Conservation (phyloP, 2,888 invertebrate species). For the Theodoxus fluviatilis region DNA sequence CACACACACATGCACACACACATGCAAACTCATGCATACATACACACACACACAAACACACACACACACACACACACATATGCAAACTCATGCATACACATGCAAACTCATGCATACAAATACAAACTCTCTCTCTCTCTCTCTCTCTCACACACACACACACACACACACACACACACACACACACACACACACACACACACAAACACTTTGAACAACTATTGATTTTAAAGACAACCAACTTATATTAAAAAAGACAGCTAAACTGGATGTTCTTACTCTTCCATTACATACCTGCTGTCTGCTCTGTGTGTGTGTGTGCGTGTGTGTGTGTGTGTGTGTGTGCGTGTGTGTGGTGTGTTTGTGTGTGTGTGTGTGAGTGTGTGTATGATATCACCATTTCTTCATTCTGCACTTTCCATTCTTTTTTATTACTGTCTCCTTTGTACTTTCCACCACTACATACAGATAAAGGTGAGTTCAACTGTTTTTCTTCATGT, state of each 20-base stretch:
- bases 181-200: not conserved
- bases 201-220: not conserved
- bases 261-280: no score
- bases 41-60: not conserved
- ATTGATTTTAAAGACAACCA: not conserved
- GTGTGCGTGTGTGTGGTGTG: no score
- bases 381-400: no score
- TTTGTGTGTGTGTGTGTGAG: no score
- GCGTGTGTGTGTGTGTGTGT: no score
- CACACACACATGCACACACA: conserved; percentile 12
- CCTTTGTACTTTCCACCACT: no score
- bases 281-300: no score
- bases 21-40: not conserved
- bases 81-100: conserved; percentile 1
- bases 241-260: not conserved
- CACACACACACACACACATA: not conserved
- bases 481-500: no score
- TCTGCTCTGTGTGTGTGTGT: no score
- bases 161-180: conserved; percentile 7
- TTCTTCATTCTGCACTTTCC: no score
- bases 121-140: not conserved
- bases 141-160: not conserved
- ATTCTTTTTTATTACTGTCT: no score
- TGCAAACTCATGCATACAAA: not conserved
- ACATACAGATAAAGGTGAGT: no score